phyloP scores from a whole-genome alignment of 2,888 invertebrate species.

The Apamea crenata region DNA sequence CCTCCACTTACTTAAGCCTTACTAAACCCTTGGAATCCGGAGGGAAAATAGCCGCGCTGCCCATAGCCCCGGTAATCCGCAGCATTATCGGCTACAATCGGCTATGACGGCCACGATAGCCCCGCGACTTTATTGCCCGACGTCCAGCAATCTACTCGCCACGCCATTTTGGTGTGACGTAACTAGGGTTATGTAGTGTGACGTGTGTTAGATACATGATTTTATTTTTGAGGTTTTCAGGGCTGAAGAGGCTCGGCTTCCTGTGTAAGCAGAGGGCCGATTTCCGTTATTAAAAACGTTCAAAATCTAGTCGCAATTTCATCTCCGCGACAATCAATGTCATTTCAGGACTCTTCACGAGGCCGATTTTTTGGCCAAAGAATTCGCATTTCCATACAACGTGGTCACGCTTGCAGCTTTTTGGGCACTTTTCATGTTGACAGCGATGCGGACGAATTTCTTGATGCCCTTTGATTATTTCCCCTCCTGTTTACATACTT shows the following conservation, averaged over 20 bases:
- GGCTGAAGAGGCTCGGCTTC: background rate
- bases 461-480: no score
- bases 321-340: no score
- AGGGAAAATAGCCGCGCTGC: constrained; percentile 48
- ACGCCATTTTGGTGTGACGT: constrained; percentile 38
- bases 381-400: no score
- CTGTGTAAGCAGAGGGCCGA: background rate
- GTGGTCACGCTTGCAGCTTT: no score
- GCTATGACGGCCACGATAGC: constrained; percentile 59
- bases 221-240: background rate
- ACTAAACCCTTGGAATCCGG: constrained; percentile 43
- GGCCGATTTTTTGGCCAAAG: no score
- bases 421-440: no score
- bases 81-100: constrained; percentile 67
- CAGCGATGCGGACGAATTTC: no score
- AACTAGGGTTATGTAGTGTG: constrained; percentile 12
- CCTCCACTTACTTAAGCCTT: constrained; percentile 58
- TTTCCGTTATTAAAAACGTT: background rate
- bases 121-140: constrained; percentile 59
- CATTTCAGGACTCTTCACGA: no score
- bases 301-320: background rate
- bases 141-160: constrained; percentile 35
- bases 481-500: no score
- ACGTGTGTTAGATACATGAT: constrained; percentile 12
- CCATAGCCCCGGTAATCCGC: constrained; percentile 54